Evolutionary conservation across 2,888 invertebrate genomes (phyloP).

Genomic region (Macrophya annulata): DNA sequence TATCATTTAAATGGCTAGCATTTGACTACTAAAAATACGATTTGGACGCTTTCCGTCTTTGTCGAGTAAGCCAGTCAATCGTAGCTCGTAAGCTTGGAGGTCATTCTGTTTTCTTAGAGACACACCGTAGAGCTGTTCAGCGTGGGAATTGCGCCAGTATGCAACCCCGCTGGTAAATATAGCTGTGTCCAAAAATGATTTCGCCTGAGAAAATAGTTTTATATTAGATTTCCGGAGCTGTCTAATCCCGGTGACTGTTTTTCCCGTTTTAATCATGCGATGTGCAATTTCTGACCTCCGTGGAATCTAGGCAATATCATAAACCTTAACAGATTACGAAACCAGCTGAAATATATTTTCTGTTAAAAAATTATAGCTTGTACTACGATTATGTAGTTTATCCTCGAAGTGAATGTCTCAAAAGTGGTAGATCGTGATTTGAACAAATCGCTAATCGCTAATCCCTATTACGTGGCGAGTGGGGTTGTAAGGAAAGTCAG

Average conservation of each 20-base stretch:
- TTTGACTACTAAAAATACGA: slow-evolving; percentile 42
- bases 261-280: slow-evolving; percentile 4
- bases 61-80: slow-evolving; percentile 34
- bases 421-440: not conserved
- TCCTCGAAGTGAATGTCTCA: not conserved
- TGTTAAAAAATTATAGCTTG: not conserved
- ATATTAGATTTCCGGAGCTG: slow-evolving; percentile 46
- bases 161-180: slow-evolving; percentile 71
- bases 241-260: slow-evolving; percentile 26
- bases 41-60: slow-evolving; percentile 34
- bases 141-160: slow-evolving; percentile 70
- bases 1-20: not conserved
- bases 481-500: not conserved
- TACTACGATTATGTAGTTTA: not conserved
- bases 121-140: slow-evolving; percentile 65
- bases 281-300: slow-evolving; percentile 1
- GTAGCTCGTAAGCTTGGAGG: slow-evolving; percentile 12
- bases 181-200: slow-evolving; percentile 64
- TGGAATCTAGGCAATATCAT: not conserved
- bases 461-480: not conserved
- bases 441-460: not conserved
- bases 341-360: not conserved
- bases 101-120: slow-evolving; percentile 58
- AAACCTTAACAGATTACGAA: not conserved
- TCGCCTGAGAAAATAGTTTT: slow-evolving; percentile 54